A percentile compares a stretch with the other conserved stretches of the same genome.
phyloP scores from a whole-genome alignment of 2,888 invertebrate genomes.

The Ophioninae sp. region DNA sequence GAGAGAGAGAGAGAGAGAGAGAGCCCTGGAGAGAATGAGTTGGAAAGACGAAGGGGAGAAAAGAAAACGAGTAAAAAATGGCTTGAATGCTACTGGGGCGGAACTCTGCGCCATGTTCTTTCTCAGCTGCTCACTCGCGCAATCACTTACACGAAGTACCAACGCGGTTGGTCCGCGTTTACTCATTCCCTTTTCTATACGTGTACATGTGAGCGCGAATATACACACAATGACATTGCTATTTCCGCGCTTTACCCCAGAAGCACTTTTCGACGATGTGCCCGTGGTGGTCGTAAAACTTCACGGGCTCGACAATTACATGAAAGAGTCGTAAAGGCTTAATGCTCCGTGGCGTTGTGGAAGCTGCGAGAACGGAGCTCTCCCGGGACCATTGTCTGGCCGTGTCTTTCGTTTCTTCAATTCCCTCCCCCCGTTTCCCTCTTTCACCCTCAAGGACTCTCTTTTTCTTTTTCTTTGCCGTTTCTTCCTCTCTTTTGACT shows the following conservation, averaged over 20 bases:
- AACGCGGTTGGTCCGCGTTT: slow-evolving; percentile 58
- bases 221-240: slow-evolving; percentile 23
- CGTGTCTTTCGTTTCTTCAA: slow-evolving; percentile 20
- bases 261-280: slow-evolving; percentile 72
- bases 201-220: background rate
- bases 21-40: background rate
- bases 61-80: slow-evolving; percentile 21
- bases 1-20: slow-evolving; percentile 14
- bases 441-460: slow-evolving; percentile 1
- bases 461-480: background rate
- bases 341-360: slow-evolving; percentile 73
- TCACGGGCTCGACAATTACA: slow-evolving; percentile 80
- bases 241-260: slow-evolving; percentile 51
- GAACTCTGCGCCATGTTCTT: slow-evolving; percentile 12
- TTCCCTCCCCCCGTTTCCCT: background rate
- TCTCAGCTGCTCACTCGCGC: slow-evolving; percentile 46
- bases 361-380: slow-evolving; percentile 57
- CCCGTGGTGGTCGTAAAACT: slow-evolving; percentile 77
- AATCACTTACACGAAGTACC: slow-evolving; percentile 65
- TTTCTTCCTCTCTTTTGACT: slow-evolving; percentile 7
- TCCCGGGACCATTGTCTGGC: background rate
- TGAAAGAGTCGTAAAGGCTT: slow-evolving; percentile 79
- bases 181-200: slow-evolving; percentile 20
- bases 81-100: slow-evolving; percentile 16
- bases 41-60: background rate